These are phyloP conservation scores for Ammospiza caudacuta DNA, from an alignment of 2,113 vertebrate genomes.

Conservation along the genomic window DNA sequence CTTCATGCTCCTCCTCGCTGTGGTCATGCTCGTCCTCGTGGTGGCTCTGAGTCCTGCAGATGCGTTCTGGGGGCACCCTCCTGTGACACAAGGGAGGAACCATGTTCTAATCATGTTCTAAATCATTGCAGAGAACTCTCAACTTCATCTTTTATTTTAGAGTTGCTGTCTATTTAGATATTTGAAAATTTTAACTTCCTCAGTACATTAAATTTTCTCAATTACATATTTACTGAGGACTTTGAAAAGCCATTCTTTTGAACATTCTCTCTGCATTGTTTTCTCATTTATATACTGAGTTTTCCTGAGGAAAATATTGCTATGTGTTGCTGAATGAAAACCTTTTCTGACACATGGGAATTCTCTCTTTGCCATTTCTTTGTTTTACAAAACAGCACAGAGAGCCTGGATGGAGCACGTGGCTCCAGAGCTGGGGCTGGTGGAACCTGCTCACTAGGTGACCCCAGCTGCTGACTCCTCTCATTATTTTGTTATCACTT, in stretches of 20 bases:
- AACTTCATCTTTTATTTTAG: not conserved
- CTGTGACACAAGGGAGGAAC: slow-evolving; percentile 67
- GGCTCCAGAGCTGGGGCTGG: not conserved
- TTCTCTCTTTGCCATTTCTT: not conserved
- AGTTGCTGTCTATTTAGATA: not conserved
- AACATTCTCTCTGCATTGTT: not conserved
- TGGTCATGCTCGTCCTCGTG: not conserved
- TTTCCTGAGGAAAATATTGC: not conserved
- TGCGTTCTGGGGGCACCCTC: slow-evolving; percentile 81
- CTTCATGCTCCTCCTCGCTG: slow-evolving; percentile 55
- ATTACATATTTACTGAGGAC: not conserved
- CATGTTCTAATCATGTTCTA: rapidly evolving
- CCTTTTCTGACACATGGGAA: not conserved
- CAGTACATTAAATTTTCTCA: not conserved
- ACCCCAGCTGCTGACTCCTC: not conserved
- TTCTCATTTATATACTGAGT: not conserved
- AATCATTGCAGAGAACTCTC: not conserved
- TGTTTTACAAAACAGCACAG: not conserved
- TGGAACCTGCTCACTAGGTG: not conserved
- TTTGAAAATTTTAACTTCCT: not conserved
- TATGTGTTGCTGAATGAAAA: not conserved
- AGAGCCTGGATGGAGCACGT: rapidly evolving
- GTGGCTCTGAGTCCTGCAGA: slow-evolving; percentile 78
- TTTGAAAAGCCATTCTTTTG: not conserved
- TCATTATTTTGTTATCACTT: not conserved